These are phyloP conservation scores for Apamea epomidion DNA, from an alignment of 2,888 invertebrate species.

Conservation along the genomic window DNA sequence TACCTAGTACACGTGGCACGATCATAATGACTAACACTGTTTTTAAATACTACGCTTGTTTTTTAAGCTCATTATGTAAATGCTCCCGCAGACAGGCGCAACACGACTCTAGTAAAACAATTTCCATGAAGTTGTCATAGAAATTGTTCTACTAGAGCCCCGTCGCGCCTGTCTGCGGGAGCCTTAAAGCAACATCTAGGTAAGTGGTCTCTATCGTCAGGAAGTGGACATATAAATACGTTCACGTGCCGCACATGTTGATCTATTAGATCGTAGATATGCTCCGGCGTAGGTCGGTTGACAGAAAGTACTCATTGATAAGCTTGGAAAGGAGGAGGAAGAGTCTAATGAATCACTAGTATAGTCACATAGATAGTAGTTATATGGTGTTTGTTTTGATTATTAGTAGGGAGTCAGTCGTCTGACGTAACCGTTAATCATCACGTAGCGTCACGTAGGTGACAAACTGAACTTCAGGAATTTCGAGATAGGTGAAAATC, in stretches of 20 bases:
- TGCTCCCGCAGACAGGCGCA: background rate
- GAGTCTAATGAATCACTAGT: slow-evolving; percentile 60
- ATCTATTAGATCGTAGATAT: slow-evolving; percentile 63
- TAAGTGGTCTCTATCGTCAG: slow-evolving; percentile 42
- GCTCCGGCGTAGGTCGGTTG: slow-evolving; percentile 54
- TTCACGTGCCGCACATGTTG: slow-evolving; percentile 64
- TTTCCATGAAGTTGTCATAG: background rate
- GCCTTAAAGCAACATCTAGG: slow-evolving; percentile 41
- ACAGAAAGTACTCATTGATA: slow-evolving; percentile 64
- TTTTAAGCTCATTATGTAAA: slow-evolving; percentile 23
- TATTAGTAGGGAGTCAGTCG: slow-evolving; percentile 1
- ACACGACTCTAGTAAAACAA: background rate
- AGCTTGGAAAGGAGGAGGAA: slow-evolving; percentile 64
- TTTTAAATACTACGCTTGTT: slow-evolving; percentile 37
- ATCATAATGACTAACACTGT: slow-evolving; percentile 31
- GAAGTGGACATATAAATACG: slow-evolving; percentile 58
- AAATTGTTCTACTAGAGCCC: background rate
- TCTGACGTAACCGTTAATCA: slow-evolving; percentile 41
- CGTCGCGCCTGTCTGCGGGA: background rate
- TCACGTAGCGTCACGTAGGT: slow-evolving; percentile 19
- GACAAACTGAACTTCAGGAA: slow-evolving; percentile 5
- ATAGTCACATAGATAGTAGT: slow-evolving; percentile 26
- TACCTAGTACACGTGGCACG: slow-evolving; percentile 56
- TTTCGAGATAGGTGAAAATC: background rate
- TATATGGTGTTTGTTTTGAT: slow-evolving; percentile 52